Percentiles rank a stretch among this genome's conserved stretches.
These are phyloP conservation scores for Cyrtodaria siliqua DNA, from an alignment of 2,888 invertebrate genomes.

Conservation along the genomic window DNA sequence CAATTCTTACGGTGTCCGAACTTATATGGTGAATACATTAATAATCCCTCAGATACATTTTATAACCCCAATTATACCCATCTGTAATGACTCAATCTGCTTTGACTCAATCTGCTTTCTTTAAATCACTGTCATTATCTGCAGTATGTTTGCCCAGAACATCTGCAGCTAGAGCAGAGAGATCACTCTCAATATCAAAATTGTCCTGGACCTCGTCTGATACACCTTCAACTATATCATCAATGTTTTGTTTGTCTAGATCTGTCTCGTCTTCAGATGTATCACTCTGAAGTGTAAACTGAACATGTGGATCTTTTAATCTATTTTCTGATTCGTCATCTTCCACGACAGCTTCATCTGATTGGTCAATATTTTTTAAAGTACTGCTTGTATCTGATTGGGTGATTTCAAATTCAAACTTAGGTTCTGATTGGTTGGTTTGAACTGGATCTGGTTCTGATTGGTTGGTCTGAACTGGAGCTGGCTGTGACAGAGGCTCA, in stretches of 20 bases:
- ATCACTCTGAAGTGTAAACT: constrained; percentile 38
- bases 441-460: constrained; percentile 6
- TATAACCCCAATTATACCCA: too few species aligned
- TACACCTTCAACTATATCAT: constrained; percentile 13
- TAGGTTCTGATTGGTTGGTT: background rate
- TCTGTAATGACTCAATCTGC: too few species aligned
- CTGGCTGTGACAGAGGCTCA: constrained; percentile 11
- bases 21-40: too few species aligned
- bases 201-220: constrained; percentile 26
- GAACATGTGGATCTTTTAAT: background rate
- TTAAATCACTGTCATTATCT: background rate
- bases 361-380: constrained; percentile 6
- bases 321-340: background rate
- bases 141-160: constrained; percentile 32
- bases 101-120: constrained; percentile 1
- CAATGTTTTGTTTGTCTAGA: constrained; percentile 32
- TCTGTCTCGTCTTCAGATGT: constrained; percentile 31
- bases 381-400: background rate
- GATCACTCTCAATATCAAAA: constrained; percentile 51
- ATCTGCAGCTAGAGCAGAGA: constrained; percentile 58
- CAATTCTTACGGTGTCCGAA: too few species aligned
- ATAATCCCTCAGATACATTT: too few species aligned
- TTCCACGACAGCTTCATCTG: background rate
- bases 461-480: constrained; percentile 36
- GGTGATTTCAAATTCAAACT: background rate